Percentiles rank a stretch among this genome's conserved stretches.
These are phyloP conservation scores for Lophochroa leadbeateri DNA, from an alignment of 2,113 vertebrate genomes.

Conservation along the genomic window DNA sequence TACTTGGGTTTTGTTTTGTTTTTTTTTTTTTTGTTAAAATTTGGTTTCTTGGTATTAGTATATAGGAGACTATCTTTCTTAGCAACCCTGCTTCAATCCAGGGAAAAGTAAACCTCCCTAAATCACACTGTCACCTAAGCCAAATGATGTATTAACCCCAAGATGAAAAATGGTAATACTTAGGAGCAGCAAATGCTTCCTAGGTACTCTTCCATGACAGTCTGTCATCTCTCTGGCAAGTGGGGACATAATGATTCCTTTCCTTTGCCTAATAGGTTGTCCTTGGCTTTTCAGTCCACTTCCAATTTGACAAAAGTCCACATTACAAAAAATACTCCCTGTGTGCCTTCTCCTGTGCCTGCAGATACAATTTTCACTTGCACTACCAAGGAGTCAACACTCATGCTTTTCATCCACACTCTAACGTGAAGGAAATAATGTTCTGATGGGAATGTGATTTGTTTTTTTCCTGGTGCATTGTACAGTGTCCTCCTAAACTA, in stretches of 20 bases:
- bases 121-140: background rate
- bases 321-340: rapidly evolving
- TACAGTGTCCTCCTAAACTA: background rate
- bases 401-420: rapidly evolving
- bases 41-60: background rate
- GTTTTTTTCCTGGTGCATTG: background rate
- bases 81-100: background rate
- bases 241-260: rapidly evolving
- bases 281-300: background rate
- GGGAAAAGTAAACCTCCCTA: background rate
- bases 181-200: background rate
- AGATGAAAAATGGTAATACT: background rate
- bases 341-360: background rate
- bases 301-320: background rate
- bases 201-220: background rate
- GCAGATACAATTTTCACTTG: background rate
- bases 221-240: background rate
- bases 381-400: background rate
- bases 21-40: background rate
- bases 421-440: background rate
- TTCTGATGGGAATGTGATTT: background rate
- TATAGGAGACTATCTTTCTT: background rate
- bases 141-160: background rate
- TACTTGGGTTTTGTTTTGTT: background rate
- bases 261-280: background rate